These are phyloP conservation scores for Echinometra lucunter DNA, from an alignment of 53 echinoderm and acorn worm genomes.

Conservation along the genomic window DNA sequence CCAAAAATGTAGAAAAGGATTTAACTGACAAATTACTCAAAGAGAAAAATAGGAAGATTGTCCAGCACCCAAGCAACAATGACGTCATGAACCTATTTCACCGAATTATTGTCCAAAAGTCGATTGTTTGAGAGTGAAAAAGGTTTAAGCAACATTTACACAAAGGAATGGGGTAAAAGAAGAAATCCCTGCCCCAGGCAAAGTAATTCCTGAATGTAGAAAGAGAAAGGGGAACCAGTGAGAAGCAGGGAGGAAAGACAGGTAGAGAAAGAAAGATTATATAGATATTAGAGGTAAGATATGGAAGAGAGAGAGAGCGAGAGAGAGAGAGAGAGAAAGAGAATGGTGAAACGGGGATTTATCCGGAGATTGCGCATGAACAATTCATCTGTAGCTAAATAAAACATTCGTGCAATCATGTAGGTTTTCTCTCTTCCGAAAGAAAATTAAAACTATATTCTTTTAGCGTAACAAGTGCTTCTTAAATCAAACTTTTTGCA, in stretches of 20 bases:
- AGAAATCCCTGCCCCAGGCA: constrained; percentile 23
- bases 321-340: neutral
- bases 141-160: neutral
- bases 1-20: neutral
- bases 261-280: neutral
- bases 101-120: neutral
- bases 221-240: neutral
- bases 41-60: neutral
- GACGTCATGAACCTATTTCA: constrained; percentile 13
- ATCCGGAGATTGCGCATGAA: neutral
- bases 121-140: neutral
- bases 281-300: no score
- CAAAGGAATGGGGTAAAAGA: constrained; percentile 1
- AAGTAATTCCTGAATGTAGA: neutral
- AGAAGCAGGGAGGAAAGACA: neutral
- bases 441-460: no score
- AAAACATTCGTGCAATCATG: neutral
- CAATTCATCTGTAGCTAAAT: neutral
- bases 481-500: no score
- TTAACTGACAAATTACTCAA: neutral
- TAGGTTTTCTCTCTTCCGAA: neutral
- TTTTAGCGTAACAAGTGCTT: no score
- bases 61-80: neutral
- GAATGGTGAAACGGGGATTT: neutral
- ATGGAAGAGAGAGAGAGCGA: no score